A percentile compares a stretch with the other conserved stretches of the same genome.
Conservation (phyloP, 2,113 vertebrate species). For the Entomyzon cyanotis region DNA sequence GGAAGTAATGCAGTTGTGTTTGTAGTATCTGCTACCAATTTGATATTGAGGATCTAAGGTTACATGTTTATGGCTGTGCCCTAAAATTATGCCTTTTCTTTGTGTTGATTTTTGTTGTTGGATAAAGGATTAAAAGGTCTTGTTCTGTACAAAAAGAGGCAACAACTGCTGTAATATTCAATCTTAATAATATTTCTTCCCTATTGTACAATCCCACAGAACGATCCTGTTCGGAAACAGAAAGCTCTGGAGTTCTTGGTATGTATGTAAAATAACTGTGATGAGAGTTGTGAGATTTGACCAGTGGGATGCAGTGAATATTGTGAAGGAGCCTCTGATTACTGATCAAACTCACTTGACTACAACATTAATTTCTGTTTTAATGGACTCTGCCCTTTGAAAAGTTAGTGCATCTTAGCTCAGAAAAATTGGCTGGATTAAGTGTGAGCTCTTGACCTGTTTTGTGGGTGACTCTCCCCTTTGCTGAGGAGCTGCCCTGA, state of each 20-base stretch:
- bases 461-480: background rate
- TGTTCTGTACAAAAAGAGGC: background rate
- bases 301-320: background rate
- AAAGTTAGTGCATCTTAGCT: background rate
- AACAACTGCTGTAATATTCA: background rate
- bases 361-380: background rate
- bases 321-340: background rate
- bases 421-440: background rate
- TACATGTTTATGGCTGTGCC: background rate
- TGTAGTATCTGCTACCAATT: background rate
- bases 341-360: background rate
- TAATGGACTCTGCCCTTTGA: background rate
- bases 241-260: constrained; percentile 64
- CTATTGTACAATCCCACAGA: constrained; percentile 4
- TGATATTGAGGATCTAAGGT: background rate
- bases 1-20: background rate
- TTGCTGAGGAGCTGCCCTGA: background rate
- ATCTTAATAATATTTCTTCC: background rate
- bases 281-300: background rate
- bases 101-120: background rate
- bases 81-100: background rate
- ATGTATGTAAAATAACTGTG: background rate
- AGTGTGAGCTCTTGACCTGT: background rate
- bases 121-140: background rate
- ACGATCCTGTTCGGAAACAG: constrained; percentile 40